These are phyloP conservation scores for Coendou prehensilis DNA, from an alignment of 2,797 vertebrate species.

Conservation along the genomic window DNA sequence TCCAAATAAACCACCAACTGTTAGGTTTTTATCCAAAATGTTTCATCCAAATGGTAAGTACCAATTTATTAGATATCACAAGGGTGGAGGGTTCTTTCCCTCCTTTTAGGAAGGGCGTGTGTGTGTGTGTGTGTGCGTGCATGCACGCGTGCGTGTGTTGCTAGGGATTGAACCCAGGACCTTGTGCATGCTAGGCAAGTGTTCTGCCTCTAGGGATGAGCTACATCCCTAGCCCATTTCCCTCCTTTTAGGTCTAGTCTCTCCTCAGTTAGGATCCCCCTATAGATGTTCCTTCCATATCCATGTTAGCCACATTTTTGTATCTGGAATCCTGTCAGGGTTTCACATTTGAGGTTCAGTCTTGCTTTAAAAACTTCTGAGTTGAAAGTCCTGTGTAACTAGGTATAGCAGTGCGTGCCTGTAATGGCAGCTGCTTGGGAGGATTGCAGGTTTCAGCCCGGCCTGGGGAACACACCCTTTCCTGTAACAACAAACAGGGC, in stretches of 20 bases:
- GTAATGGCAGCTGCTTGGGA: neutral
- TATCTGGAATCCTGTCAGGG: neutral
- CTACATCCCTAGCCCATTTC: neutral
- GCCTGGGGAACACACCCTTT: neutral
- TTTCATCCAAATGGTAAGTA: conserved; percentile 99
- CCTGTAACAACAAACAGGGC: neutral
- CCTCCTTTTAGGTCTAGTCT: neutral
- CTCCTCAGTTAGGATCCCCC: neutral
- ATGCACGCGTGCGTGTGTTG: neutral
- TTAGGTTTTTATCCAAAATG: conserved; percentile 99
- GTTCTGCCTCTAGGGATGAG: neutral
- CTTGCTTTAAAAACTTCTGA: conserved; percentile 42
- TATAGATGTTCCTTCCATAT: neutral
- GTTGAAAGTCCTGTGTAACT: conserved; percentile 39
- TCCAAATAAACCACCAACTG: conserved; percentile 99
- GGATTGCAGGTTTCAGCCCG: neutral
- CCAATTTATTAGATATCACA: conserved; percentile 65
- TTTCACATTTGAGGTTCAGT: conserved; percentile 57
- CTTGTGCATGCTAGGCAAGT: neutral
- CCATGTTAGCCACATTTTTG: neutral
- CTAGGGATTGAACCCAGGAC: neutral
- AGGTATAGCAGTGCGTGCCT: neutral
- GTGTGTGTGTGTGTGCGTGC: neutral
- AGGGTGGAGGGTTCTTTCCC: neutral
- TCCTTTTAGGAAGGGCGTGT: neutral